Base-by-base conservation (phyloP, 2,888 invertebrate genomes). In the Graphium colonna region DNA sequence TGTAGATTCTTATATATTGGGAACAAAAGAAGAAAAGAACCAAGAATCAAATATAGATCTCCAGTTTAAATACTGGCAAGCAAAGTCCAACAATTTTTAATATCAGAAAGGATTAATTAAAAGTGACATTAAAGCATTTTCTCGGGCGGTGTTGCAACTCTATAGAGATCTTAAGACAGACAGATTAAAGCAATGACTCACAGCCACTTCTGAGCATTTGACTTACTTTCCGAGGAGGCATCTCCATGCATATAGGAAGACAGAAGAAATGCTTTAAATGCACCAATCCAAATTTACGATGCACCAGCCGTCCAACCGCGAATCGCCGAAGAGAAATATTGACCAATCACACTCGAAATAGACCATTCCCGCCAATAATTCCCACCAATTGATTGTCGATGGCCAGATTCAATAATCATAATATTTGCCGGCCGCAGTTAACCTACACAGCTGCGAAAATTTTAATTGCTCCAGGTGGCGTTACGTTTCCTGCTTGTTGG, bases 381-480 rank as follows among this genome's bases (percentile, higher is more conserved):
- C 18, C 33, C 33, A n/a, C 33, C 33, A 26, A 52, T 52, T 42
- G 47, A 47, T 47, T 26, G 36, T 26, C 12, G 47, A 52, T 42
- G 46, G 41, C 47, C 46, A 26, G 39, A 33, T n/a, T 26, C 12
- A 1, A 17, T 10, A 47, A 16, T 38, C 52, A 47, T 47, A 52
- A 52, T 47, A 38, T 52, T 47, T 46, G 12, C 42, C 33, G n/a
- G 41, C 26, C n/a, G 16, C 10, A 41, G 33, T 40, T 40, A 46
- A 21, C 18, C 28, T 16, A 40, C n/a, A 38, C 26, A 9, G 42
- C 42, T 42, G 52, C 33, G 52, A 47, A 52, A 47, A 42, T 52
- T 41, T 52, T 46, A 52, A 52, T 52, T 52, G 36, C 21, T 16
- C 15, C 13, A 3, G 8, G 38, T 10, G 18, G 13, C n/a, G 17